Conservation (phyloP, 2,113 vertebrate species). For the Rhinoptilus africanus region DNA sequence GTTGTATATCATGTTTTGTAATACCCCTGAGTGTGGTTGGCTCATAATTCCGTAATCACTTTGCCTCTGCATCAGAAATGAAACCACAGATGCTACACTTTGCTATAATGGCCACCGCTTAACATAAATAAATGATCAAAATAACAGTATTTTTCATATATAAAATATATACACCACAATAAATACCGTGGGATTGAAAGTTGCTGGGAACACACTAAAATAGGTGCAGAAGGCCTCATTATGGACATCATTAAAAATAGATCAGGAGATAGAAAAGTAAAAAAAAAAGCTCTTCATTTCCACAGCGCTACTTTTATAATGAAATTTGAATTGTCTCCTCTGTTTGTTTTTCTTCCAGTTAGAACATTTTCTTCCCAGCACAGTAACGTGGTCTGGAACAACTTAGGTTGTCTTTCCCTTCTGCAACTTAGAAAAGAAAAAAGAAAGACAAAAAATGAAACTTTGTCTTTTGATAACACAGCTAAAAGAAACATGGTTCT, state of each 20-base stretch:
- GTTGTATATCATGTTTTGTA: conserved; percentile 72
- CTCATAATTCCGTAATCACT: conserved; percentile 70
- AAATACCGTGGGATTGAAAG: not conserved
- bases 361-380: not conserved
- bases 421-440: not conserved
- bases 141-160: conserved; percentile 52
- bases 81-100: conserved; percentile 69
- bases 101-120: conserved; percentile 30
- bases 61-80: conserved; percentile 61
- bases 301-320: not conserved
- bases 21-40: conserved; percentile 50
- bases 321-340: not conserved
- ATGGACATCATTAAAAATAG: conserved; percentile 5
- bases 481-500: not conserved
- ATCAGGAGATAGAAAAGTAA: not conserved
- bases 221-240: conserved; percentile 5
- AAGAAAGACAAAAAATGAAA: not conserved
- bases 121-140: conserved; percentile 75
- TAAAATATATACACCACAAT: conserved; percentile 15
- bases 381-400: not conserved
- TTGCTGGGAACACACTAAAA: not conserved
- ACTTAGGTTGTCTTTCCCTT: not conserved
- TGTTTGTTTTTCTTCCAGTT: not conserved
- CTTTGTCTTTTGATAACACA: not conserved
- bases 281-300: not conserved